Percentiles rank a stretch among this genome's conserved stretches.
Conservation (phyloP, 2,113 vertebrate genomes). For the Ciconia maguari region DNA sequence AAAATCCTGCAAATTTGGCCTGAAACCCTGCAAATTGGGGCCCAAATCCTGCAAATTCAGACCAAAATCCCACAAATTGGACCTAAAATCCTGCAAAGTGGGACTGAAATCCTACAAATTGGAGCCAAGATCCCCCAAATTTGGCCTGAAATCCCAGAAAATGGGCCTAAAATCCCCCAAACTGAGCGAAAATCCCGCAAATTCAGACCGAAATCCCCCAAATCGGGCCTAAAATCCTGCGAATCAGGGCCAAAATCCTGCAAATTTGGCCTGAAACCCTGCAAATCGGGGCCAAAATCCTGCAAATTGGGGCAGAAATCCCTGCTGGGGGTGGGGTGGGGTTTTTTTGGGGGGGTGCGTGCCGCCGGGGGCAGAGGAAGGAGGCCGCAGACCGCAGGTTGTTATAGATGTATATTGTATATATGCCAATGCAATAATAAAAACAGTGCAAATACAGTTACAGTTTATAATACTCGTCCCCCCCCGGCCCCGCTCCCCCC, state of each 20-base stretch:
- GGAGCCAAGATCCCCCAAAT: not conserved
- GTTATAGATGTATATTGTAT: constrained; percentile 65
- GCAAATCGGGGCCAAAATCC: not conserved
- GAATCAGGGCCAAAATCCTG: not conserved
- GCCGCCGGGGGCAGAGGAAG: not conserved
- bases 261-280: not conserved
- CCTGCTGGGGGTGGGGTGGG: no score
- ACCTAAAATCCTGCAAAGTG: rapidly evolving
- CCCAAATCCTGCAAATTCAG: no score
- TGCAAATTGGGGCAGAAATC: no score
- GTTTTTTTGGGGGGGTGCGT: no score
- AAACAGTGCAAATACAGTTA: constrained; percentile 76
- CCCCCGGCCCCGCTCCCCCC: not conserved
- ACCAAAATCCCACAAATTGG: not conserved
- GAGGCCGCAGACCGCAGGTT: constrained; percentile 57
- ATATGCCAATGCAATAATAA: constrained; percentile 64
- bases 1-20: not conserved
- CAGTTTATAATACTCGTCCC: constrained; percentile 67
- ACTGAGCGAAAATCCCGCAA: rapidly evolving
- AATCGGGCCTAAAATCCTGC: no score
- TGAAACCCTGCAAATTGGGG: not conserved
- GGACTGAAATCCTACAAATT: not conserved
- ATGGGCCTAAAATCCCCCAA: no score
- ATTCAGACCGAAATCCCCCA: rapidly evolving
- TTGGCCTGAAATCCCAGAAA: not conserved